A percentile compares a stretch with the other conserved stretches of the same genome.
phyloP scores from a whole-genome alignment of 2,797 vertebrate species.

The Acestrorhynchus altus region DNA sequence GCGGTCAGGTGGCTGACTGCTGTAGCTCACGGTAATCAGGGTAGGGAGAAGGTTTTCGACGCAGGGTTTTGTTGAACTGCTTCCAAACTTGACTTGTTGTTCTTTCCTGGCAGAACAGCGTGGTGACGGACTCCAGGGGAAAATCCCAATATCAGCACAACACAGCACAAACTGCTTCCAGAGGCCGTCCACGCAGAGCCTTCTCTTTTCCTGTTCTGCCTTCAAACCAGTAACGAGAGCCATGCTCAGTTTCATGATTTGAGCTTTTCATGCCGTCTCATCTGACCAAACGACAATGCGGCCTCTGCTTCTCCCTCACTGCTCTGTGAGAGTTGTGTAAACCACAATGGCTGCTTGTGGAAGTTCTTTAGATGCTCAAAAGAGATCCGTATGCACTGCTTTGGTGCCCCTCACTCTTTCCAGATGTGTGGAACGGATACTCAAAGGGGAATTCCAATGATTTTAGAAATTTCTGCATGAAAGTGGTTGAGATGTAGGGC shows the following conservation, averaged over 20 bases:
- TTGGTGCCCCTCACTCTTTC: slow-evolving; percentile 62
- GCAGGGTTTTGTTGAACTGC: slow-evolving; percentile 18
- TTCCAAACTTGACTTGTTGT: slow-evolving; percentile 51
- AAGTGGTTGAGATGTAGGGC: too few species aligned
- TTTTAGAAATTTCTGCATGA: too few species aligned
- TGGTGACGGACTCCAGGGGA: slow-evolving; percentile 52
- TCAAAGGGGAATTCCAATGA: background rate
- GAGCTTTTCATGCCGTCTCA: slow-evolving; percentile 10
- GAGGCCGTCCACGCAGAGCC: slow-evolving; percentile 32
- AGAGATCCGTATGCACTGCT: slow-evolving; percentile 43
- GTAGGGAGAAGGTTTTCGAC: background rate
- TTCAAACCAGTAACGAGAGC: background rate
- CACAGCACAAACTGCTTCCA: slow-evolving; percentile 31
- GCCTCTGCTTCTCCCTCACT: background rate
- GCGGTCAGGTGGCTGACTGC: background rate
- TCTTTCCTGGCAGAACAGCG: slow-evolving; percentile 55
- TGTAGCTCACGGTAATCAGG: background rate
- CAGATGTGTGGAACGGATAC: slow-evolving; percentile 76
- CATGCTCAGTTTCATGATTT: slow-evolving; percentile 10
- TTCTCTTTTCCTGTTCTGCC: slow-evolving; percentile 31
- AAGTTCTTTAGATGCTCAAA: slow-evolving; percentile 12
- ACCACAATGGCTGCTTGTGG: slow-evolving; percentile 5
- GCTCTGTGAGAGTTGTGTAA: slow-evolving; percentile 18
- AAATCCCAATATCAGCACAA: slow-evolving; percentile 58
- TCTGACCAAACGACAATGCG: background rate